These are phyloP conservation scores for Acanthococcus lagerstroemiae DNA, from an alignment of 2,888 invertebrate species.

Conservation along the genomic window DNA sequence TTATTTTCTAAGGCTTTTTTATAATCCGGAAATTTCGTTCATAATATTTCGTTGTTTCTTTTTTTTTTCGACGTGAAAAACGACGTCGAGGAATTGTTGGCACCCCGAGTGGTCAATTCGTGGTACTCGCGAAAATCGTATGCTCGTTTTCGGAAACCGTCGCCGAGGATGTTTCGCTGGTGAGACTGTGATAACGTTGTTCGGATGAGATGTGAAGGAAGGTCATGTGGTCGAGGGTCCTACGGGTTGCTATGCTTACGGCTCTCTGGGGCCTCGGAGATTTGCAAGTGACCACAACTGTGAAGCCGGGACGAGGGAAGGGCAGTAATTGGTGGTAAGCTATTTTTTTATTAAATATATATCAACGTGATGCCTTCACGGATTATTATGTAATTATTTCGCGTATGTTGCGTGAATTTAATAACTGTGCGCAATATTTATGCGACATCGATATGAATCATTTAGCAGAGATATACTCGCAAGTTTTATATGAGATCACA, in stretches of 20 bases:
- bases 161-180: slow-evolving; percentile 5
- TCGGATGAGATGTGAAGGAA: slow-evolving; percentile 26
- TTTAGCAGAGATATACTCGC: too few species aligned
- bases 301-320: slow-evolving; percentile 29
- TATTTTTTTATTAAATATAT: neutral
- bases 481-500: too few species aligned
- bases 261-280: slow-evolving; percentile 30
- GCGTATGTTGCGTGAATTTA: too few species aligned
- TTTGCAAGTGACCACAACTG: slow-evolving; percentile 23
- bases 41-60: too few species aligned
- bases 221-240: slow-evolving; percentile 29
- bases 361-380: neutral
- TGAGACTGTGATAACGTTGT: slow-evolving; percentile 14
- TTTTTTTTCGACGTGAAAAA: too few species aligned
- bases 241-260: slow-evolving; percentile 28
- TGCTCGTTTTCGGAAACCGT: neutral
- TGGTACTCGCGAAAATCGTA: neutral
- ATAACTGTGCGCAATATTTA: too few species aligned
- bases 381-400: too few species aligned
- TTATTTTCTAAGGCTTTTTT: too few species aligned
- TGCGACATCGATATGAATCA: too few species aligned
- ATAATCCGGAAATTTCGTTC: too few species aligned
- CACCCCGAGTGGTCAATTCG: neutral
- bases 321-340: slow-evolving; percentile 31
- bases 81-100: neutral